Conservation (phyloP, 1,140 invertebrate genomes). For the Bilobella aurantiaca region DNA sequence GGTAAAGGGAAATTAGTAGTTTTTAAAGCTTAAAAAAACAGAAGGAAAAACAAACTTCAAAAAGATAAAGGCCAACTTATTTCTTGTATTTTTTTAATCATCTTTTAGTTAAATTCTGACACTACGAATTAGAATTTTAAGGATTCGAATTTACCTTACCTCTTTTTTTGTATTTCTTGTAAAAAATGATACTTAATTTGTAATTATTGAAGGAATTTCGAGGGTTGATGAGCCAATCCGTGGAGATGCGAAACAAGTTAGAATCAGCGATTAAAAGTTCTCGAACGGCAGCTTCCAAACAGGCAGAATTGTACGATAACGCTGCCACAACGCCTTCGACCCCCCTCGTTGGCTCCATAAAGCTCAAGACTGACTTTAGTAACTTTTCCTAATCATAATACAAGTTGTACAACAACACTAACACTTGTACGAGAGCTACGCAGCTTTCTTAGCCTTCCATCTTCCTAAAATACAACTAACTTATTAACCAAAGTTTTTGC, state of each 20-base stretch:
- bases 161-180: conserved; percentile 37
- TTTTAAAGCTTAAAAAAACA: too few relatives aligned
- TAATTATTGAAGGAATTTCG: conserved; percentile 92
- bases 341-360: conserved; percentile 58
- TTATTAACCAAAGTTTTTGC: too few relatives aligned
- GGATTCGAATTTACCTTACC: conserved; percentile 7
- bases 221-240: conserved; percentile 68
- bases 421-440: too few relatives aligned
- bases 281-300: conserved; percentile 14
- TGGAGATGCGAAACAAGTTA: conserved; percentile 64
- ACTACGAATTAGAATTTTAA: too few relatives aligned
- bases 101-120: too few relatives aligned
- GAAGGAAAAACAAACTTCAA: too few relatives aligned
- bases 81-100: conserved; percentile 8
- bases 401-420: too few relatives aligned
- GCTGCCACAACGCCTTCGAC: conserved; percentile 36
- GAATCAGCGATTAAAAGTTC: conserved; percentile 62
- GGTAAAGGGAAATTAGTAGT: too few relatives aligned
- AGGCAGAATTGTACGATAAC: conserved; percentile 22
- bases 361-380: conserved; percentile 91
- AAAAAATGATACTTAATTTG: too few relatives aligned
- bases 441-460: too few relatives aligned
- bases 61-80: too few relatives aligned
- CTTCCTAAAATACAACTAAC: too few relatives aligned
- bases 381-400: conserved; percentile 53